These are phyloP conservation scores for Xiphias gladius DNA, from an alignment of 2,113 vertebrate species.

Conservation along the genomic window DNA sequence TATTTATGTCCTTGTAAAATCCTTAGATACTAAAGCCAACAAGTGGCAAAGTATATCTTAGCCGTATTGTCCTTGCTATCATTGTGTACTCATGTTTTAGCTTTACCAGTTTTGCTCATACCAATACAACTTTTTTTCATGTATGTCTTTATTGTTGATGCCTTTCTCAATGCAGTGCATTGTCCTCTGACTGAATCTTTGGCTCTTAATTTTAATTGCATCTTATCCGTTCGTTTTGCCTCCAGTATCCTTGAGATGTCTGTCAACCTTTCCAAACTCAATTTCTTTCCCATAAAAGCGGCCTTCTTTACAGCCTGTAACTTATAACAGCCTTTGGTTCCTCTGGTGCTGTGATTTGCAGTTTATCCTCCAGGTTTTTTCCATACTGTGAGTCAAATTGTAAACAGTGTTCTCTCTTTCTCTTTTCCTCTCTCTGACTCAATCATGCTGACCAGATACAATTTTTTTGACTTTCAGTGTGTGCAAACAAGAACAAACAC, in stretches of 20 bases:
- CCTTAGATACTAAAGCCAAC: not conserved
- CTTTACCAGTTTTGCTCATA: not conserved
- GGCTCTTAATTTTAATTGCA: not conserved
- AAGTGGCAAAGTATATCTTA: not conserved
- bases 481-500: constrained; percentile 30
- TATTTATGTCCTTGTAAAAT: not conserved
- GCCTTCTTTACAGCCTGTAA: constrained; percentile 7
- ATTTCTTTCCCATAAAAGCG: not conserved
- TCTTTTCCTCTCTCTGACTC: not conserved
- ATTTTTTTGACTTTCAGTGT: constrained; percentile 1
- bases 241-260: not conserved
- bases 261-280: not conserved
- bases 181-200: not conserved
- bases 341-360: constrained; percentile 42
- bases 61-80: not conserved
- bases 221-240: constrained; percentile 26
- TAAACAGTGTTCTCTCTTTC: constrained; percentile 12
- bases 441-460: constrained; percentile 36
- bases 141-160: not conserved
- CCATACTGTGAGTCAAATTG: constrained; percentile 33
- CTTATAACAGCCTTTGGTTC: constrained; percentile 33
- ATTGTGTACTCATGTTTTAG: not conserved
- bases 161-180: not conserved
- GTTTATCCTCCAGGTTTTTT: constrained; percentile 52
- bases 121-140: not conserved